Percentiles rank a stretch among this genome's conserved stretches.
Conservation (phyloP, 2,888 invertebrate species). For the Tolmerus cingulatus region DNA sequence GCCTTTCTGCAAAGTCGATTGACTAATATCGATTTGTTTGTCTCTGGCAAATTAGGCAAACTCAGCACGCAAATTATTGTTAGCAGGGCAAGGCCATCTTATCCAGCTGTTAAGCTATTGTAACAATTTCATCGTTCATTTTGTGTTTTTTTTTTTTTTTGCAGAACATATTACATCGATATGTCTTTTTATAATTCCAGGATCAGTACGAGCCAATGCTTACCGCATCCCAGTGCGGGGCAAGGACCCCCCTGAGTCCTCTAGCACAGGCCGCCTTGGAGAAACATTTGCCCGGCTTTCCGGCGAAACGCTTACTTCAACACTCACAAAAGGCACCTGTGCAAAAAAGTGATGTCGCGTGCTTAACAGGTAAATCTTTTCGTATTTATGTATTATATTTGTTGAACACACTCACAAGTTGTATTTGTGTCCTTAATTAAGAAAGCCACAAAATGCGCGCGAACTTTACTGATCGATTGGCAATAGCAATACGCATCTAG, state of each 20-base stretch:
- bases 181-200: constrained; percentile 39
- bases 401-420: not conserved
- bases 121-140: not conserved
- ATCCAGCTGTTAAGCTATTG: not conserved
- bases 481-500: not conserved
- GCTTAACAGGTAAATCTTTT: constrained; percentile 59
- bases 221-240: constrained; percentile 53
- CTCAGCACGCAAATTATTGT: not conserved
- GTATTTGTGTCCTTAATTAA: not conserved
- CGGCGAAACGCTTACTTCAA: constrained; percentile 57
- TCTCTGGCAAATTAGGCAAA: not conserved
- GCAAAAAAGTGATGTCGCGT: constrained; percentile 58
- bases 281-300: constrained; percentile 61
- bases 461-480: not conserved
- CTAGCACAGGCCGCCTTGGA: constrained; percentile 63
- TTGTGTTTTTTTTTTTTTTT: not conserved
- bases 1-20: not conserved
- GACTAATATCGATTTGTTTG: not conserved
- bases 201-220: constrained; percentile 49
- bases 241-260: constrained; percentile 61
- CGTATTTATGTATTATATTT: not conserved
- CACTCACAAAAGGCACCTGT: constrained; percentile 53
- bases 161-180: not conserved
- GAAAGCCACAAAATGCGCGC: not conserved
- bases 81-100: not conserved